Percentiles rank a stretch among this genome's conserved stretches.
Evolutionary conservation across 2,113 vertebrate species (phyloP).

Genomic region (Myrmophylax atrothorax): DNA sequence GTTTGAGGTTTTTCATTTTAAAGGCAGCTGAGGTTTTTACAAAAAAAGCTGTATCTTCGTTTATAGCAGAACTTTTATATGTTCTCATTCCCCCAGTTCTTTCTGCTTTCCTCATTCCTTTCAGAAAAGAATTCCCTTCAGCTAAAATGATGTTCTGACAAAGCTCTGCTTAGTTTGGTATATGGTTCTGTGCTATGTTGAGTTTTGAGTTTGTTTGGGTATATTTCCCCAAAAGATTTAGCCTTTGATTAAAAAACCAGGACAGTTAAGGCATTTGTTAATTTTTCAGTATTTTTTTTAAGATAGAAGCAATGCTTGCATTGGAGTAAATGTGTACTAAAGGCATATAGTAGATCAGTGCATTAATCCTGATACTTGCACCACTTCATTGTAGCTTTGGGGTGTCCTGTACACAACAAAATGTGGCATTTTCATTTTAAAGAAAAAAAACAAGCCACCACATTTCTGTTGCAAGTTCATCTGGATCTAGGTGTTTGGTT

Average conservation of each 20-base stretch:
- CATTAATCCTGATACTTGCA: not conserved
- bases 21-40: conserved; percentile 77
- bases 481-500: not conserved
- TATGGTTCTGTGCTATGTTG: conserved; percentile 19
- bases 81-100: not conserved
- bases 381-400: not conserved
- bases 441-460: not conserved
- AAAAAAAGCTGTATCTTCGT: conserved; percentile 60
- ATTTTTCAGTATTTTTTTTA: not conserved
- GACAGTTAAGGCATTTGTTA: not conserved
- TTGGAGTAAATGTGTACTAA: not conserved
- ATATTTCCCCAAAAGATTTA: not conserved
- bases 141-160: conserved; percentile 5
- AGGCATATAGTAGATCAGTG: not conserved
- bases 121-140: conserved; percentile 5
- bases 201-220: not conserved
- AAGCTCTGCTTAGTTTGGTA: conserved; percentile 17
- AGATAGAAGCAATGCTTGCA: conserved; percentile 24
- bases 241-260: not conserved
- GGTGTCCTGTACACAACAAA: not conserved
- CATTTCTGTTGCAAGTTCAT: not conserved
- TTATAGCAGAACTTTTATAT: conserved; percentile 68
- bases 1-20: conserved; percentile 71
- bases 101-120: conserved; percentile 28
- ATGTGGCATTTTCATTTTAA: not conserved